Evolutionary conservation across 2,797 vertebrate species (phyloP), one percentile per base, ranked within the genome.

Genomic region (Sphenopsis melanotis): DNA sequence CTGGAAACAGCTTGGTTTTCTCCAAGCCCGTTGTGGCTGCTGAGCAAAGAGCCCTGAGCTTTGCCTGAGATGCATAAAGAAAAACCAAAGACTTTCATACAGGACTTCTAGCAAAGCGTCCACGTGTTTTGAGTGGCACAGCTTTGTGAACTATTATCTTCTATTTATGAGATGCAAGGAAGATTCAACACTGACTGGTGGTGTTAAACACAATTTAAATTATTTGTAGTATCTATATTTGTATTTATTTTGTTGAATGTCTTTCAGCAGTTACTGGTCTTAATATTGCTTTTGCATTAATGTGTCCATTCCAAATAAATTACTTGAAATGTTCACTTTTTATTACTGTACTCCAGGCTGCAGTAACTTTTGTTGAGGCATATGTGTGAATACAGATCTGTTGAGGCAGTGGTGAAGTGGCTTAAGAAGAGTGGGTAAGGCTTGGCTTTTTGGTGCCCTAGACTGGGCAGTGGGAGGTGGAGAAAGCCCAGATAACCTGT

Each of bases 251-350:
- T 95, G 69, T 94, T 92, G 96, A 93, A 94, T 84, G 83, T 94
- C 92, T 94, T 90, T 97, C 76, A 61, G 75, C 92, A 93, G 84
- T 90, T 95, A 85, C 93, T 95, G 86, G 97, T 97, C 96, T 97
- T 98, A 97, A 97, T 98, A 97, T 97, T 97, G 96, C 94, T 97
- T 97, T 98, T 97, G 92, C 97, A 96, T 95, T 97, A 70, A 77
- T 91, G 78, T 96, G 96, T 95, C 93, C 97, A 97, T 98, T 97
- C 98, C 96, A 92, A 98, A 98, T 98, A 98, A 98, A 98, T 93
- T 27, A 87, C 93, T 94, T 90, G 89, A 96, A 85, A 89, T 93
- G 87, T 94, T 97, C 83, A 66, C 72, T 97, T 98, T 98, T 97
- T 96, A 95, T 93, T 97, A 97, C 87, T 71, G 41, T 74, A 37